phyloP scores from a whole-genome alignment of 2,113 vertebrate genomes.

The Ophiodon elongatus region DNA sequence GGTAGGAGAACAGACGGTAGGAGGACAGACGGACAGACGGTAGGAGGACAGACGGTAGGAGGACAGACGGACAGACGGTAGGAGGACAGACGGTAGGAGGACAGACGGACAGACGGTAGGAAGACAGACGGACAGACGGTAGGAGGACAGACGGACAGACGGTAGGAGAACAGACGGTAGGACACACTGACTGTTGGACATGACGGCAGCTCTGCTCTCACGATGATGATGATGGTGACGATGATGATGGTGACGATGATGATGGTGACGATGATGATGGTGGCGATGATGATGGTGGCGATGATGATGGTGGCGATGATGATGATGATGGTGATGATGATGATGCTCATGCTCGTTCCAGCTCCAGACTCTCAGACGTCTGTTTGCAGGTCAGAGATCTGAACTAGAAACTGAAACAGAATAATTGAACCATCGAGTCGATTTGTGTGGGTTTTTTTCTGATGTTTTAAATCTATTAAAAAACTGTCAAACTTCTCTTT shows the following conservation, averaged over 20 bases:
- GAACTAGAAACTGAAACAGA: conserved; percentile 69
- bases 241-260: too few relatives aligned
- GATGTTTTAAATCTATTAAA: conserved; percentile 87
- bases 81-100: conserved; percentile 6
- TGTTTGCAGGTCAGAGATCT: conserved; percentile 99
- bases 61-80: too few relatives aligned
- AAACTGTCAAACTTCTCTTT: conserved; percentile 83
- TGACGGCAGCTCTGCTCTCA: conserved; percentile 26
- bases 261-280: conserved; percentile 16
- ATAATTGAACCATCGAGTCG: neutral
- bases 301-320: conserved; percentile 9
- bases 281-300: too few relatives aligned
- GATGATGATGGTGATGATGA: conserved; percentile 84
- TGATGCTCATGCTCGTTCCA: too few relatives aligned
- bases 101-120: too few relatives aligned
- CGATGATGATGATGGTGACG: conserved; percentile 1
- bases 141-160: conserved; percentile 32
- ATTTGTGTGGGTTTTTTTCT: conserved; percentile 83
- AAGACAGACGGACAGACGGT: neutral
- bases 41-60: conserved; percentile 5
- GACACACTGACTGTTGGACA: conserved; percentile 61
- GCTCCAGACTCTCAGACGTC: too few relatives aligned
- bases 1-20: too few relatives aligned
- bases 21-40: conserved; percentile 4
- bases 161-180: conserved; percentile 41